Percentiles rank a stretch among this genome's conserved stretches.
Evolutionary conservation across 2,797 vertebrate genomes (phyloP).

Genomic region (Sandelia bainsii): DNA sequence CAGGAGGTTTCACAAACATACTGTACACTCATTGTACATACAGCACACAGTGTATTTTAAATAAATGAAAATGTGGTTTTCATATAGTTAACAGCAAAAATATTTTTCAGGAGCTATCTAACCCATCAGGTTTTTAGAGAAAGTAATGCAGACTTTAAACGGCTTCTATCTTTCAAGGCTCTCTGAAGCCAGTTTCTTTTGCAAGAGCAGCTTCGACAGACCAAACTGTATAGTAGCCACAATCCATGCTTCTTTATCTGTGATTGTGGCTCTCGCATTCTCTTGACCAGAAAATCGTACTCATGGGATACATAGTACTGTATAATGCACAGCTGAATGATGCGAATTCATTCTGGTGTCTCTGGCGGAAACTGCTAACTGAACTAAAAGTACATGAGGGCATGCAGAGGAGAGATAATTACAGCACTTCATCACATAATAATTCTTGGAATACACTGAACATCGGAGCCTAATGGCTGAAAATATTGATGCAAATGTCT

Average conservation of each 20-base stretch:
- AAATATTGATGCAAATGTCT: slow-evolving; percentile 47
- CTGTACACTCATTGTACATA: neutral
- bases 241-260: slow-evolving; percentile 22
- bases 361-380: slow-evolving; percentile 39
- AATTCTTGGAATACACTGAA: slow-evolving; percentile 45
- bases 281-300: slow-evolving; percentile 51
- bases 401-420: slow-evolving; percentile 47
- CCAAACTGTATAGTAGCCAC: neutral
- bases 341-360: slow-evolving; percentile 25
- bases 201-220: slow-evolving; percentile 4
- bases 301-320: slow-evolving; percentile 19
- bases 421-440: slow-evolving; percentile 50
- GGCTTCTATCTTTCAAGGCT: neutral
- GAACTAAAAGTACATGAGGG: slow-evolving; percentile 53
- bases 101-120: neutral
- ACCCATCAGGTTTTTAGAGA: neutral
- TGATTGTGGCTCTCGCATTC: slow-evolving; percentile 24
- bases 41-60: neutral
- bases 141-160: slow-evolving; percentile 3
- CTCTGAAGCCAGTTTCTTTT: neutral
- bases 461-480: slow-evolving; percentile 43
- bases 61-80: neutral
- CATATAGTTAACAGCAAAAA: neutral
- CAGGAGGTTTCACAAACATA: too few species aligned
- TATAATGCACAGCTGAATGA: slow-evolving; percentile 36